Base-by-base conservation (phyloP, 2,797 vertebrate genomes). In the Myotis findleyi region DNA sequence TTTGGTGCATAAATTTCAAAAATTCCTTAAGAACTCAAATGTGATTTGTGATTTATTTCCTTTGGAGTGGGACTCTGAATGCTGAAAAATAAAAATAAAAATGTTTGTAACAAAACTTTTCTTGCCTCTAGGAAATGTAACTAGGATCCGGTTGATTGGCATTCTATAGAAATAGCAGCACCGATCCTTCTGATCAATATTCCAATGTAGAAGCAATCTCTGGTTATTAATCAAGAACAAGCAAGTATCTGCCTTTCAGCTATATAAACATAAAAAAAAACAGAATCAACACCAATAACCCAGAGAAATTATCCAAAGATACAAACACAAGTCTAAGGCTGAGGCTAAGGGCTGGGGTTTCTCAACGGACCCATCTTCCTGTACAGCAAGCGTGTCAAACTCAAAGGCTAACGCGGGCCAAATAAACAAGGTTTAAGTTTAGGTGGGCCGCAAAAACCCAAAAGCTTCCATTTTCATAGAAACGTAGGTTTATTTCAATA, bases 1-100 rank as follows among this genome's bases (percentile, higher is more conserved):
- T 97, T 97, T 97, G 87, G 72, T 87, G 49, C 95, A 97, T 97
- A 97, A 97, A 98, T 98, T 96, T 98, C 72, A 95, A 96, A 77
- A 97, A 98, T 98, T 98, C 97, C 90, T 98, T 82, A 64, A 80
- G 87, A 97, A 96, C 96, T 98, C 97, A 30, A 82, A 69, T 82
- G 72, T 79, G 36, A 94, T 36, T 91, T 82, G 20, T 47, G 57
- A 91, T 71, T 86, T 77, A 36, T 86, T 95, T 96, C 23, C 53
- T 85, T 77, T 72, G 47, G 25, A 41, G 6, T 88, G 44, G n/a
- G n/a, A 57, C 10, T 57, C 30, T n/a, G 21, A 79, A 49, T 69
- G 64, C 62, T 86, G 51, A 87, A 82, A 89, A 87, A 72, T 38
- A 90, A 59, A 59, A 59, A 95, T 33, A 92, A 57, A 44, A 7